phyloP scores from a whole-genome alignment of 2,797 vertebrate genomes.

The Enteromius radiatus region DNA sequence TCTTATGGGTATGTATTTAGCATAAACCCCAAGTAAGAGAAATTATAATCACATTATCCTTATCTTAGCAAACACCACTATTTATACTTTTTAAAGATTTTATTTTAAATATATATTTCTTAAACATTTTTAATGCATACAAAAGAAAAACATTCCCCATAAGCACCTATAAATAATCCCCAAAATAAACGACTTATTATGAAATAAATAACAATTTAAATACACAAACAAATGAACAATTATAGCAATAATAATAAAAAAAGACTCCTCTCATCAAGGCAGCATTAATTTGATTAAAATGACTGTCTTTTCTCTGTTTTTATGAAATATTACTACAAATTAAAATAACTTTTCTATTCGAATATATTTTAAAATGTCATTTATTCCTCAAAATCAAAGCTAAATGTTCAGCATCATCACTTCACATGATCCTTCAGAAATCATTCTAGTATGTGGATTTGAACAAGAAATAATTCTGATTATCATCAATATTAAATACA shows the following conservation, averaged over 20 bases:
- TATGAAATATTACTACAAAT: neutral
- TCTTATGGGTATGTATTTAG: neutral
- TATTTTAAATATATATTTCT: too few species aligned
- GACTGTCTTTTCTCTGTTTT: too few species aligned
- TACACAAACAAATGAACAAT: too few species aligned
- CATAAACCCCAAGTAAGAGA: neutral
- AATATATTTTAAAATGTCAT: neutral
- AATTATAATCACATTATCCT: neutral
- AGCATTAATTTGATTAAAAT: neutral
- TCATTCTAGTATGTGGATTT: neutral
- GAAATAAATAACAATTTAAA: too few species aligned
- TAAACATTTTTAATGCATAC: too few species aligned
- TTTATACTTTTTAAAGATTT: neutral
- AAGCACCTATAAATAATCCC: too few species aligned
- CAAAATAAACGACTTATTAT: too few species aligned
- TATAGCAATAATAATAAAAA: too few species aligned
- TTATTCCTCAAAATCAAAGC: too few species aligned
- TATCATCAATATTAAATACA: neutral
- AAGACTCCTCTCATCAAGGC: neutral
- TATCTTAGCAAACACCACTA: neutral
- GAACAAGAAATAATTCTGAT: neutral
- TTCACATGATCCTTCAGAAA: neutral
- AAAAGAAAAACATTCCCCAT: too few species aligned
- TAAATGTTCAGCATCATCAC: too few species aligned
- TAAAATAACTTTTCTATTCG: neutral